Evolutionary conservation across 2,888 invertebrate genomes (phyloP), one percentile per base, ranked within the genome.

Genomic region (Stenodera caucasica): DNA sequence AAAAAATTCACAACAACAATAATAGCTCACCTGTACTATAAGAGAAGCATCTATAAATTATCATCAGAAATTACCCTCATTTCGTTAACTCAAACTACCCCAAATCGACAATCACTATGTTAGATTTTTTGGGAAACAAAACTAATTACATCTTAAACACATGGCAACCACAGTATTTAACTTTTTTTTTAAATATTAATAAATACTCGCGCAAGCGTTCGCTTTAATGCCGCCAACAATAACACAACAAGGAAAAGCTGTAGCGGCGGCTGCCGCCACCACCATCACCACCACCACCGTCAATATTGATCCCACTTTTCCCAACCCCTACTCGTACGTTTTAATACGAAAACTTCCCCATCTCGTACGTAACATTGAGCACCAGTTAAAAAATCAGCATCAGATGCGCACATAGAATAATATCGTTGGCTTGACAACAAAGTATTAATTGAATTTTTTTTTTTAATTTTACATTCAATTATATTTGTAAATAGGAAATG

Each of bases 231-330:
- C 45, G 45, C 45, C 45, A 45, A 45, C 45, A 45, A 45, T 45
- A 45, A n/a, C 45, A n/a, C 45, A 45, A 21, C 45, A 45, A 23
- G 45, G 21, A 8, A 23, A 45, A 45, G 45, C 23, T 45, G 40
- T 37, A 15, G 45, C 23, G 21, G 45, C 45, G 11, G 45, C 11
- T 45, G n/a, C 12, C n/a, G 21, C 23, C 9, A 18, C 45, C 45
- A 18, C 45, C 45, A n/a, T 23, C n/a, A 23, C 45, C 2, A 23
- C 45, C 2, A 23, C 3, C 9, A 23, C 23, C 45, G 18, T 45
- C n/a, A 45, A 45, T 45, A 45, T 45, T 45, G 45, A 45, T 45
- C 23, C 23, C 23, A n/a, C 23, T 45, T 21, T 45, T 23, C 45
- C 30, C 45, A n/a, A 45, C 45, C 45, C 45, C 45, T 45, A 23